Evolutionary conservation across 2,113 vertebrate species (phyloP), one percentile per base, ranked within the genome.

Genomic region (Chlamydotis undulata): DNA sequence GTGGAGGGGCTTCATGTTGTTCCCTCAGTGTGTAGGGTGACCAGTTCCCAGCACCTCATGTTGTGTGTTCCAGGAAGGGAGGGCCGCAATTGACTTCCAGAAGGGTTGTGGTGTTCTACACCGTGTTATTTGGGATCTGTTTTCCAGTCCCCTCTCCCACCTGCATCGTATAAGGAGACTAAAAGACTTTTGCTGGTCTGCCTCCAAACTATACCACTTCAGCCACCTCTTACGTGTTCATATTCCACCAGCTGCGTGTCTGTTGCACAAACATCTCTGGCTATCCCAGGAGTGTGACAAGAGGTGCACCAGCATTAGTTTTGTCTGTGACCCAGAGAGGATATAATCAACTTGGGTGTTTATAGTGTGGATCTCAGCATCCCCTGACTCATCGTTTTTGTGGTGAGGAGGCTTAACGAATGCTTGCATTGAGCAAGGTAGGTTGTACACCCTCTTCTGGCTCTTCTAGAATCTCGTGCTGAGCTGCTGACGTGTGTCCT

Each of bases 271-370:
- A 33, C 19, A 19, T 9, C 78, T 57, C 23, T 3, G 64, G 52
- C 78, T 88, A 8, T 47, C 75, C 55, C 19, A 43, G 39, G 39
- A 85, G 35, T 5, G n/a, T 73, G 49, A 41, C 2, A 22, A 41
- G 69, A 60, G 43, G 43, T 67, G 26, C 26, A 35, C 26, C 47
- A 74, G 35, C 28, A 9, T 14, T 28, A 14, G 24, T 52, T 80
- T 61, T 69, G 33, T 39, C 53, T 68, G 21, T 61, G 55, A 77
- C 33, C 69, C 13, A 74, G 18, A 41, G 28, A 59, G 56, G 22
- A n/a, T 12, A 25, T 59, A 41, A 47, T 37, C 13, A 57, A 2
- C 18, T 7, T 10, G 24, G 24, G 19, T 0, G 0, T 61, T 86
- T 77, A 21, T 63, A 22, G 16, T 33, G 60, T 84, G 64, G 17